A percentile compares a stretch with the other conserved stretches of the same genome.
Conservation (phyloP, 2,888 invertebrate genomes). For the Sycophila texana region DNA sequence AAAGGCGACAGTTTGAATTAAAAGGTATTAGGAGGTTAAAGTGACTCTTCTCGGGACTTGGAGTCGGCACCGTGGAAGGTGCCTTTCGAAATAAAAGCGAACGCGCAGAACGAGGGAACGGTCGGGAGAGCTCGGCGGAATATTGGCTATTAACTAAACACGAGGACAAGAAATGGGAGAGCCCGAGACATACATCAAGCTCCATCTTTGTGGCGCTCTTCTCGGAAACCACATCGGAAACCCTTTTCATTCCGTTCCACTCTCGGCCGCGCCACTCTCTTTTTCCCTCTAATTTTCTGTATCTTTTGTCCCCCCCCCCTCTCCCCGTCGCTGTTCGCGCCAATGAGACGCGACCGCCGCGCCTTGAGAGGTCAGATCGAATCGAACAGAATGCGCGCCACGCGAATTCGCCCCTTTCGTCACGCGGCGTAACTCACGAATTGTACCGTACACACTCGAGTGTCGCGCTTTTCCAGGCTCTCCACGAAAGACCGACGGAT, state of each 20-base stretch:
- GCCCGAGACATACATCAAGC: slow-evolving; percentile 67
- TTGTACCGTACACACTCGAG: slow-evolving; percentile 19
- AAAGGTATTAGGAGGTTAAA: slow-evolving; percentile 40
- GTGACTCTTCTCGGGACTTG: slow-evolving; percentile 32
- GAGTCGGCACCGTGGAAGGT: slow-evolving; percentile 19
- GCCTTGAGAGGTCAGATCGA: slow-evolving; percentile 7
- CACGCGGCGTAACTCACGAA: slow-evolving; percentile 19
- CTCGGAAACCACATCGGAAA: slow-evolving; percentile 61
- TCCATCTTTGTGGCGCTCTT: slow-evolving; percentile 65
- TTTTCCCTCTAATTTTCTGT: slow-evolving; percentile 56
- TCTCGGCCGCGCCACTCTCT: slow-evolving; percentile 36
- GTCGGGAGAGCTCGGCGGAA: slow-evolving; percentile 36
- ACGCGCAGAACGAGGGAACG: background rate
- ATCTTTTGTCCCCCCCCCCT: slow-evolving; percentile 38
- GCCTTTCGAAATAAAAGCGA: slow-evolving; percentile 30
- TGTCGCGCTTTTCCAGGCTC: background rate
- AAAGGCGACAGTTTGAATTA: slow-evolving; percentile 36
- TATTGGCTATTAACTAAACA: slow-evolving; percentile 70
- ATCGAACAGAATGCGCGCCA: slow-evolving; percentile 1
- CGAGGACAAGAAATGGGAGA: slow-evolving; percentile 69
- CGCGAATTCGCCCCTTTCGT: slow-evolving; percentile 34
- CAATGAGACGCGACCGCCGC: background rate
- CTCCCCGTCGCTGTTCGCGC: slow-evolving; percentile 3
- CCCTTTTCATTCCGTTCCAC: slow-evolving; percentile 57
- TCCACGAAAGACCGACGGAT: slow-evolving; percentile 1